Base-by-base conservation (phyloP, 2,797 vertebrate species). In the Smutsia temminckii region DNA sequence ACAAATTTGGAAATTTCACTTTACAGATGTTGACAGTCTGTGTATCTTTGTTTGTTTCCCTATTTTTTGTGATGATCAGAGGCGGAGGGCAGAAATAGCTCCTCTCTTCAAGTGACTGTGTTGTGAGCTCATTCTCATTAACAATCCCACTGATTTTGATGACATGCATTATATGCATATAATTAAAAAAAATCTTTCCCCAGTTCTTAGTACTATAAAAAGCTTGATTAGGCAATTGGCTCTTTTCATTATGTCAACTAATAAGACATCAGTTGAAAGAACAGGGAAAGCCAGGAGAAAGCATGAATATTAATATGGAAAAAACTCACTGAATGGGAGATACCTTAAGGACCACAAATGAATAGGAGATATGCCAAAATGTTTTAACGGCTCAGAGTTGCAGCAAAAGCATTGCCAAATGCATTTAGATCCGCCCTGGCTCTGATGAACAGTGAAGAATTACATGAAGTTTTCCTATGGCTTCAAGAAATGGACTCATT, bases 231-330 rank as follows among this genome's bases (percentile, higher is more conserved):
- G 91, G 85, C 66, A 87, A 77, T 97, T 94, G 16, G 51, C 61
- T 92, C 59, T 96, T 97, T 55, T 77, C 79, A 95, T 98, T 97
- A 97, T 66, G 85, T 92, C 80, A 94, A 90, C 88, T 94, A 92
- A 94, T 86, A 97, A 93, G 61, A 96, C 86, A 95, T 96, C 93
- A 94, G 20, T 91, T 94, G 87, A 93, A 55, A 95, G 91, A 80
- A 95, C 46, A 71, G 25, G 8, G 18, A 59, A 95, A 97, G 89
- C 53, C 92, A 61, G 29, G 78, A 97, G 87, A 95, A 96, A 3
- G 51, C 57, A 85, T 91, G 88, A 85, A 94, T 97, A 97, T 97
- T 95, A 93, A 96, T 86, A 89, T 18, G 61, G 81, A 91, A 96
- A 98, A 97, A 14, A 16, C 81, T 86, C 79, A 96, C 69, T 53